Base-by-base conservation (phyloP, 2,797 vertebrate genomes). In the Enteromius trimaculatus region DNA sequence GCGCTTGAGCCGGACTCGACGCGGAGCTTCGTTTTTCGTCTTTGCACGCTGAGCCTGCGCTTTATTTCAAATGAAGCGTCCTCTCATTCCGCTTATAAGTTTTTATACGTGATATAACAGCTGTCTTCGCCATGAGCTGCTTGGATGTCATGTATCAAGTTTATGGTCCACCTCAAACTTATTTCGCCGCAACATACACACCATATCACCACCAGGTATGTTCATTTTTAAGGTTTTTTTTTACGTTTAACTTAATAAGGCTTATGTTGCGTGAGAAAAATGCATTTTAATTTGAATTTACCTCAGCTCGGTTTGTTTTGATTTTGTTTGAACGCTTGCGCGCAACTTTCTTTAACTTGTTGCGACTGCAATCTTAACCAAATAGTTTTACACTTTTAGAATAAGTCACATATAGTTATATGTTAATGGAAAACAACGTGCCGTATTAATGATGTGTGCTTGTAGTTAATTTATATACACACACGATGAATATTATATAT, bases 111-210 rank as follows among this genome's bases (percentile, higher is more conserved):
- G 94, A 95, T 79, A 87, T 66, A 76, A 71, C 49, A 62, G 76
- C 79, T 71, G 65, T 89, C 89, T 91, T 92, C 96, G 97, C 95
- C 96, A 99, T 99, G 98, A 99, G 97, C 96, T 98, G 97, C 94
- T 88, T 99, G 96, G 97, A 99, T 98, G 98, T 99, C 92, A 97
- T 99, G 97, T 99, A 98, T 95, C 97, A 97, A 93, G 97, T 98
- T 86, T 98, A 98, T 86, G 96, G 96, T 92, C 94, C 95, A 85
- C 94, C 96, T 80, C 97, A 99, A 92, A 95, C 96, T 74, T 98
- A 97, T 89, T 97, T 99, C 89, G 93, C 96, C 88, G 92, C 96
- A 83, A 95, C 97, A 82, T 98, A 97, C 92, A 94, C 95, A 84
- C 96, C 97, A 44, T 98, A 98, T 84, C 97, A 95, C 86, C 95